Evolutionary conservation across 2,888 invertebrate species (phyloP).

Genomic region (Buathra laborator): DNA sequence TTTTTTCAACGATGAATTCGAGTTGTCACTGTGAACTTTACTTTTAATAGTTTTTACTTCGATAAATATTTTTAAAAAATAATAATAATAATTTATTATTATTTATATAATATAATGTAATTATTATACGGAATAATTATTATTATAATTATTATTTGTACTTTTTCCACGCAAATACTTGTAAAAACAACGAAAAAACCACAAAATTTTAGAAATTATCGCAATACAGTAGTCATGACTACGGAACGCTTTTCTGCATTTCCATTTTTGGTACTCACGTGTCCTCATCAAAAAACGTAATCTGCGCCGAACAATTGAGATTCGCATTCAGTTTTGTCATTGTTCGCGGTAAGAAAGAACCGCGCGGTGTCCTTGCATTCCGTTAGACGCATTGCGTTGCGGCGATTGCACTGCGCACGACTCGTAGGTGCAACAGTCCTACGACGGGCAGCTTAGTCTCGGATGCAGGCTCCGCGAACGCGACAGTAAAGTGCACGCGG

Average conservation of each 20-base stretch:
- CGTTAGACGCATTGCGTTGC: constrained; percentile 36
- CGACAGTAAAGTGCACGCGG: constrained; percentile 48
- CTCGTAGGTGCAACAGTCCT: constrained; percentile 18
- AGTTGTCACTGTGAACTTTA: neutral
- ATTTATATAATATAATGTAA: too few species aligned
- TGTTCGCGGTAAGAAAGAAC: constrained; percentile 28
- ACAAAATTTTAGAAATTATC: neutral
- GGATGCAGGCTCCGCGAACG: constrained; percentile 33
- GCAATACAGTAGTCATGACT: neutral
- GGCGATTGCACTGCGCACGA: constrained; percentile 17
- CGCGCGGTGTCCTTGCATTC: constrained; percentile 46
- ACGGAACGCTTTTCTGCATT: neutral
- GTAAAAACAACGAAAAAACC: constrained; percentile 3
- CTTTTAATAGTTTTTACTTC: too few species aligned
- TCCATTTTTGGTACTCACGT: neutral
- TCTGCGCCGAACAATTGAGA: neutral
- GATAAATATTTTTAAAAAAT: too few species aligned
- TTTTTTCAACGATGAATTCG: neutral
- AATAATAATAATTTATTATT: too few species aligned
- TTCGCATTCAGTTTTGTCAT: neutral
- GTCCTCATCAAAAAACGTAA: neutral
- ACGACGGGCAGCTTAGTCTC: neutral
- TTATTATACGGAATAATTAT: too few species aligned
- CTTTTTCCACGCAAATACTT: neutral
- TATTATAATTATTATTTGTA: too few species aligned